Evolutionary conservation across 2,888 invertebrate genomes (phyloP), one percentile per base, ranked within the genome.

Genomic region (Erebia ligea): DNA sequence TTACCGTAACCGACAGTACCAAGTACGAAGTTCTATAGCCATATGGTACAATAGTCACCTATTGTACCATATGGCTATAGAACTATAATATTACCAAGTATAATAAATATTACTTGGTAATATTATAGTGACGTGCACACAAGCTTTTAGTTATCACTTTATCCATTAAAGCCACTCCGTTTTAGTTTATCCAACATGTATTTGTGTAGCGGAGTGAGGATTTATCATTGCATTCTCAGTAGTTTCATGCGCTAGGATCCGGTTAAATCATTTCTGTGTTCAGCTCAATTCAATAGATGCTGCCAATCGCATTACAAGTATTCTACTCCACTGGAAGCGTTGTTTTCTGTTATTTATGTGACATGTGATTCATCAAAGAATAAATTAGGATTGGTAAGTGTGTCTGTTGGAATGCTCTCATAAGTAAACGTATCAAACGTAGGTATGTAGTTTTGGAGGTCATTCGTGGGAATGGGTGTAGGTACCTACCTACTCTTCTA

Each of bases 91-190:
- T n/a, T n/a, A n/a, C n/a, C n/a, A n/a, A n/a, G n/a, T n/a, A n/a
- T n/a, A n/a, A n/a, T n/a, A n/a, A n/a, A n/a, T n/a, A n/a, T n/a
- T n/a, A n/a, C n/a, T n/a, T n/a, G 34, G 45, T 45, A 2, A 45
- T 45, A 11, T 9, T 42, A 68, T 57, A 69, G 68, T 78, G 76
- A 75, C 72, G 76, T 73, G 69, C 70, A 81, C 70, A 74, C 82
- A 84, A 82, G 87, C 89, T 89, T 89, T 89, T 87, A 88, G 88
- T 84, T 88, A 88, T 89, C 87, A 82, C 80, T 74, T 82, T 81
- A 78, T 84, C 81, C 84, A 88, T 88, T 88, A 85, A 82, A 77
- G 73, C 70, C 76, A 78, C 74, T 72, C 73, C 74, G 75, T 79
- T 81, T 81, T 76, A 79, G 82, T 82, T 84, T 82, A 84, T 84